Evolutionary conservation across 2,888 invertebrate genomes (phyloP).

Genomic region (Melipona bicolor): DNA sequence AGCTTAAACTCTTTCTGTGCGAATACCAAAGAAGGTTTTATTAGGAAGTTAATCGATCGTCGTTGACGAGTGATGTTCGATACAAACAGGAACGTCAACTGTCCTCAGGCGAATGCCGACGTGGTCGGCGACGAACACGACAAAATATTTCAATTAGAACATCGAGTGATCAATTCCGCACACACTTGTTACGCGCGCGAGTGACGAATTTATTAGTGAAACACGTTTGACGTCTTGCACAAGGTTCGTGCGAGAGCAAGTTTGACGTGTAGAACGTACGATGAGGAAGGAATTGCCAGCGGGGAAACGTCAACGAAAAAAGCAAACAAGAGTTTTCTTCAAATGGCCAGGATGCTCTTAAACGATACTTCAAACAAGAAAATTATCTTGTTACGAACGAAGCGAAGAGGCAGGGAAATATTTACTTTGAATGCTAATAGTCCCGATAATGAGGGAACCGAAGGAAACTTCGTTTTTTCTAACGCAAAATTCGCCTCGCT

Average conservation of each 20-base stretch:
- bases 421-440: not conserved
- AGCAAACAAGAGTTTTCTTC: conserved; percentile 15
- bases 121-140: conserved; percentile 17
- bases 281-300: not conserved
- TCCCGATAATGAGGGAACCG: not conserved
- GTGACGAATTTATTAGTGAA: not conserved
- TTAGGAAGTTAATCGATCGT: not conserved
- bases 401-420: not conserved
- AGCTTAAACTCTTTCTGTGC: too few species aligned
- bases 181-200: conserved; percentile 6
- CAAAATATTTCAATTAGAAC: conserved; percentile 9
- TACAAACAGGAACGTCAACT: not conserved
- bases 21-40: too few species aligned
- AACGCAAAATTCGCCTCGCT: not conserved
- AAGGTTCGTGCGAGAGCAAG: not conserved
- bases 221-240: not conserved
- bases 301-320: not conserved
- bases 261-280: not conserved
- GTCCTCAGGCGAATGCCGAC: not conserved
- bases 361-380: conserved; percentile 19
- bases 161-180: conserved; percentile 18
- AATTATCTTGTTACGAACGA: not conserved
- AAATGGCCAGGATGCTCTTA: not conserved
- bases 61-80: not conserved
- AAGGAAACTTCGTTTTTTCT: not conserved